A percentile compares a stretch with the other conserved stretches of the same genome.
Evolutionary conservation across 2,888 invertebrate genomes (phyloP).

Genomic region (Harpalus rubripes): DNA sequence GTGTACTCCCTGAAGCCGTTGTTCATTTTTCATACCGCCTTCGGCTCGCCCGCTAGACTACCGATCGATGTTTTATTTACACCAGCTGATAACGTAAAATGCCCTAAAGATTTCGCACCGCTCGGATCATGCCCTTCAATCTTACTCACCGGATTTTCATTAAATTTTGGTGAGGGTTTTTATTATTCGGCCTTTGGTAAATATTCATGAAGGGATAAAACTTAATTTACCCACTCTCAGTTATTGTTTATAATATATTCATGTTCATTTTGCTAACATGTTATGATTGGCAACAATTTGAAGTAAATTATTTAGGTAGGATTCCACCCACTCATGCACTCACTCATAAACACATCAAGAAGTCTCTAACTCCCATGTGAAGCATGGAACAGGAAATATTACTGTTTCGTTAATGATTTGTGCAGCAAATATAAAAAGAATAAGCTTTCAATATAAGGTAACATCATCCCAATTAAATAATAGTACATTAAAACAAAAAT

Average conservation of each 20-base stretch:
- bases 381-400: no score
- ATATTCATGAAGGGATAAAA: background rate
- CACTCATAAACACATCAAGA: conserved; percentile 3
- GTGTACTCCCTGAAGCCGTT: conserved; percentile 32
- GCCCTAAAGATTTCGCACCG: conserved; percentile 55
- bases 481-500: no score
- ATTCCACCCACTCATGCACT: background rate
- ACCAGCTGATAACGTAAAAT: conserved; percentile 48
- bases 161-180: conserved; percentile 20
- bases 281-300: background rate
- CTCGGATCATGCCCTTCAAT: conserved; percentile 13
- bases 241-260: conserved; percentile 4
- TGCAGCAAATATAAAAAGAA: no score
- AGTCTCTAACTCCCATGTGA: background rate
- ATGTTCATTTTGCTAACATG: background rate
- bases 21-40: conserved; percentile 57
- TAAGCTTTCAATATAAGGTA: no score
- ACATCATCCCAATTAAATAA: no score
- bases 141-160: conserved; percentile 46
- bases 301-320: no score
- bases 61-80: conserved; percentile 63
- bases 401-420: no score
- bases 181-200: background rate
- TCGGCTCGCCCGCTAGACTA: conserved; percentile 25
- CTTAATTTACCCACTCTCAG: background rate